Evolutionary conservation across 2,888 invertebrate genomes (phyloP), one percentile per base, ranked within the genome.

Genomic region (Flabesymbios commensalis): DNA sequence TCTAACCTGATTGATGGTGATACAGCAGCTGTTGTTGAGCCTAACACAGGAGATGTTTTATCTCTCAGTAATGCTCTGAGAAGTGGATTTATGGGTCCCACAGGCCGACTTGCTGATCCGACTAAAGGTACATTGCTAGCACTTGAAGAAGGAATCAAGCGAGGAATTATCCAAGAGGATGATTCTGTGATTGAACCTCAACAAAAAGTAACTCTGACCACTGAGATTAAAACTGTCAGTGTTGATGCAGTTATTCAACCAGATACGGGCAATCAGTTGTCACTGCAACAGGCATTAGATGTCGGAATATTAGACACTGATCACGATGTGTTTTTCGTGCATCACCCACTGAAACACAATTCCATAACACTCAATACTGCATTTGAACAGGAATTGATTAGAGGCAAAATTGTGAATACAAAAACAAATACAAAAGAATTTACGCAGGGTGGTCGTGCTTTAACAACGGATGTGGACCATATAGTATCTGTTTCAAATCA

Each of bases 121-220:
- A 85, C 90, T 87, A 85, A 84, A 39, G 80, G 83, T 36, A 80
- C 93, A 80, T 87, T 90, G 68, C 86, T 98, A 75, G 93, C 94
- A 17, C 90, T 97, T 54, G 90, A 92, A 69, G 94, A 97, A 84
- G 96, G 96, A 10, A 93, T 97, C 68, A 89, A 90, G 70, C 88
- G 90, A 84, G 89, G 94, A 69, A 89, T 96, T 69, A 86, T 97
- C n/a, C n/a, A n/a, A n/a, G n/a, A n/a, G n/a, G n/a, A n/a, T n/a
- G n/a, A n/a, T n/a, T n/a, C n/a, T n/a, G n/a, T n/a, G n/a, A n/a
- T n/a, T n/a, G n/a, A n/a, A n/a, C n/a, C n/a, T n/a, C n/a, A n/a
- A n/a, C n/a, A n/a, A n/a, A n/a, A n/a, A n/a, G n/a, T n/a, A n/a
- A n/a, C n/a, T n/a, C n/a, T n/a, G n/a, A n/a, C n/a, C n/a, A n/a